Percentiles rank a stretch among this genome's conserved stretches.
These are phyloP conservation scores for Lapara coniferarum DNA, from an alignment of 2,888 invertebrate genomes.

Conservation along the genomic window DNA sequence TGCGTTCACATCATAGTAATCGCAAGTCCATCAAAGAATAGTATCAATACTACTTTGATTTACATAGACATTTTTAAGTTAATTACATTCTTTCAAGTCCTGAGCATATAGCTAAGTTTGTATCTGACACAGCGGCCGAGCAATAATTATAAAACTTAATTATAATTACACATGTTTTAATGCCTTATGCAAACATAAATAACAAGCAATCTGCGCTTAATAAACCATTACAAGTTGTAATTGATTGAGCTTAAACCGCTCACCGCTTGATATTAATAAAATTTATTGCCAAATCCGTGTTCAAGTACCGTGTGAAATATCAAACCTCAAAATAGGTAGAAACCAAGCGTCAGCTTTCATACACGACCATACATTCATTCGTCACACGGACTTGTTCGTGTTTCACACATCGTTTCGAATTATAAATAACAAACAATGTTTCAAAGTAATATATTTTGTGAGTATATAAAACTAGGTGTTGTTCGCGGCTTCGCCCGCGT, in stretches of 20 bases:
- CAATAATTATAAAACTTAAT: constrained; percentile 11
- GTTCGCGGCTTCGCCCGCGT: too few relatives aligned
- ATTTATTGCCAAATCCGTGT: background rate
- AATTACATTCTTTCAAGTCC: background rate
- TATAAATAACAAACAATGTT: constrained; percentile 21
- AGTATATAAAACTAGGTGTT: too few relatives aligned
- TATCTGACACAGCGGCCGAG: background rate
- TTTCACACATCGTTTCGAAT: constrained; percentile 46
- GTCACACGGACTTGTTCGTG: constrained; percentile 20
- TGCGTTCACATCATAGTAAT: too few relatives aligned
- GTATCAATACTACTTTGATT: background rate
- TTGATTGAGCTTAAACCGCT: background rate
- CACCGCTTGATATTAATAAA: background rate
- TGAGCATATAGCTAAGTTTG: constrained; percentile 1
- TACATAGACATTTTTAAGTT: background rate
- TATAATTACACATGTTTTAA: constrained; percentile 14
- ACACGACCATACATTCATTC: constrained; percentile 15
- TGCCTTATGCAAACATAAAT: constrained; percentile 14
- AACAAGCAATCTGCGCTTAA: constrained; percentile 3
- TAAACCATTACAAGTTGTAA: background rate
- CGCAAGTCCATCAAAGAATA: too few relatives aligned
- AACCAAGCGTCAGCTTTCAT: constrained; percentile 7
- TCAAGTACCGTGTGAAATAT: constrained; percentile 12
- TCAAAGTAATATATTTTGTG: background rate
- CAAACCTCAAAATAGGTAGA: background rate